Evolutionary conservation across 2,888 invertebrate genomes (phyloP), one percentile per base, ranked within the genome.

Genomic region (Malthinus seriepunctatus): DNA sequence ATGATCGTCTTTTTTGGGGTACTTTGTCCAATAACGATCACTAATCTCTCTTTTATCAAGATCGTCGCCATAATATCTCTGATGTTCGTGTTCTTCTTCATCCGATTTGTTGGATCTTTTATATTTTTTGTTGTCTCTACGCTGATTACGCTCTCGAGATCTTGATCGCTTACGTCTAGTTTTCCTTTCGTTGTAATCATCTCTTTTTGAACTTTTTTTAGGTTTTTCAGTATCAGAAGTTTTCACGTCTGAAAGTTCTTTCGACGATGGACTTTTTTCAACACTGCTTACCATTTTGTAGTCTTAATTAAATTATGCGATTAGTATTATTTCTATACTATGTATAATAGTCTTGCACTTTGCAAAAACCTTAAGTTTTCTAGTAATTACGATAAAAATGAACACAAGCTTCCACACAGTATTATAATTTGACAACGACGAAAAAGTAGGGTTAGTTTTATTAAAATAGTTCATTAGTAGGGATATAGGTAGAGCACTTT

Each of bases 1-100:
- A 31, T 69, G 65, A n/a, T 73, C 71, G 44, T 76, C 76, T 56
- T 70, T 73, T 54, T 71, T 73, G 10, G 77, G 76, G 61, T 78
- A 78, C 63, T 78, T 78, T 50, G 71, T 77, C 78, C 78, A 78
- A 60, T 78, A 78, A n/a, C 70, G 67, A 56, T 78, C 78, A 58
- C 63, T 70, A 38, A 72, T 71, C 51, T 68, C 60, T 46, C 71
- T 70, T 10, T 70, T 69, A 1, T 70, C 71, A 1, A 14, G 8
- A 54, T 73, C 72, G 15, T 77, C 76, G 8, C 76, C 76, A 64
- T 77, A 77, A 67, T 76, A 77, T 52, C 77, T 63, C 11, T 66
- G 65, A 58, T 70, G 71, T 8, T 54, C 51, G 1, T 14, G 8
- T 11, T 58, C 66, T 6, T 14, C 15, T 7, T 10, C 8, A 11